A percentile compares a stretch with the other conserved stretches of the same genome.
Evolutionary conservation across 2,113 vertebrate species (phyloP).

Genomic region (Ammospiza nelsoni): DNA sequence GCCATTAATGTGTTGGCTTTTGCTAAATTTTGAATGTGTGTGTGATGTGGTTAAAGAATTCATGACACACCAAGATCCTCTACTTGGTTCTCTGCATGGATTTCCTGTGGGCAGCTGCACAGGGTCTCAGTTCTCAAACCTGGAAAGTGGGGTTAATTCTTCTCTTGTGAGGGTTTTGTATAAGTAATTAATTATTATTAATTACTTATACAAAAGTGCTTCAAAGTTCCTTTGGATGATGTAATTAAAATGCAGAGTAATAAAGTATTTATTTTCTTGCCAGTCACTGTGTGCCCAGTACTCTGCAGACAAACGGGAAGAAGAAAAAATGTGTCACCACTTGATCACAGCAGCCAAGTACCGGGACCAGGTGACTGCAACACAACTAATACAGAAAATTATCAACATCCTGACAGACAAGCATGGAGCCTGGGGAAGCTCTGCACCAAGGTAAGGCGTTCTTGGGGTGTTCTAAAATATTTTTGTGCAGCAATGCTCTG

Average conservation of each 20-base stretch:
- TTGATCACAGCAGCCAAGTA: slow-evolving; percentile 95
- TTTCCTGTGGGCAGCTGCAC: background rate
- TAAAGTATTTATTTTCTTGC: background rate
- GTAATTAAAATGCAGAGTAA: background rate
- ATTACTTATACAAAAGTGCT: background rate
- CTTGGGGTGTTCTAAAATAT: background rate
- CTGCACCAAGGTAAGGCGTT: slow-evolving; percentile 82
- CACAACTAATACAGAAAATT: slow-evolving; percentile 96
- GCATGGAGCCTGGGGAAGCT: slow-evolving; percentile 94
- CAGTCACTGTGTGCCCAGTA: slow-evolving; percentile 95
- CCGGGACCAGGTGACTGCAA: slow-evolving; percentile 93
- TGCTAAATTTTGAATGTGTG: background rate
- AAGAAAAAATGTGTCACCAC: slow-evolving; percentile 99
- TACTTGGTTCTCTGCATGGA: background rate
- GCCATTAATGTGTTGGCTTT: background rate
- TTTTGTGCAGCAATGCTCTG: background rate
- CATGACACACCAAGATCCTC: background rate
- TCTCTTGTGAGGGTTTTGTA: background rate
- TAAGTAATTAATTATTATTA: background rate
- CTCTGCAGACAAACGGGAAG: slow-evolving; percentile 92
- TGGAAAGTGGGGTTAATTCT: background rate
- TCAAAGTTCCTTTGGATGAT: background rate
- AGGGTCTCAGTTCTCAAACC: background rate
- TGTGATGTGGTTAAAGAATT: background rate
- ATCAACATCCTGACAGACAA: slow-evolving; percentile 96